Evolutionary conservation across 2,888 invertebrate genomes (phyloP), one percentile per base, ranked within the genome.

Genomic region (Drosophila borborema): DNA sequence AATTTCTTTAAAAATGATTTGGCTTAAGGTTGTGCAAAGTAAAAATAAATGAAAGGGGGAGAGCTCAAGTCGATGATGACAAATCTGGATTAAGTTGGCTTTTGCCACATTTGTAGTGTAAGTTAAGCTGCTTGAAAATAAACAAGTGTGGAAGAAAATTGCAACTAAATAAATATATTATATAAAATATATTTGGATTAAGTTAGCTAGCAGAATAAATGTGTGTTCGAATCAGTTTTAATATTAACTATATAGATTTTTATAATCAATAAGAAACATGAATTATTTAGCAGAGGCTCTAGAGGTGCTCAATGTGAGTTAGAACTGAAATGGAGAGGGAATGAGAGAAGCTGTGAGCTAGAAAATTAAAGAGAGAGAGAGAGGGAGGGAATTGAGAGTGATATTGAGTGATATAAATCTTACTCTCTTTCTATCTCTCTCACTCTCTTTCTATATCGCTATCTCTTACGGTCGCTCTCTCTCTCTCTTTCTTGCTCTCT

Each of bases 1-100:
- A 31, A 18, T 51, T 51, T 18, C 49, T 18, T 51, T 51, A 34
- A 51, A 51, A 34, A 51, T 51, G 12, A 18, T 51, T 51, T 7
- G 31, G 49, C 49, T 49, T 49, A 34, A 4, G 31, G 6, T 7
- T 3, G 12, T 6, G 1, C 6, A 18, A n/a, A 7, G 2, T 4
- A 23, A 23, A 23, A 23, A 23, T 4, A 23, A 18, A 12, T n/a
- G 16, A 20, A 34, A 6, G 34, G 2, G 38, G 7, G n/a, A 9
- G 6, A 31, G 49, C 49, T 31, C 7, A 31, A 31, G n/a, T 2
- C 6, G 18, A 7, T 3, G 12, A 18, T 34, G 18, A 12, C 31
- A 51, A 34, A 49, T 23, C 49, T 31, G 34, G 49, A 31, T 34
- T 34, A 51, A 18, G 12, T 7, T 18, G 10, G 49, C 31, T 34